phyloP scores from a whole-genome alignment of 2,113 vertebrate genomes.

The Gadus macrocephalus region DNA sequence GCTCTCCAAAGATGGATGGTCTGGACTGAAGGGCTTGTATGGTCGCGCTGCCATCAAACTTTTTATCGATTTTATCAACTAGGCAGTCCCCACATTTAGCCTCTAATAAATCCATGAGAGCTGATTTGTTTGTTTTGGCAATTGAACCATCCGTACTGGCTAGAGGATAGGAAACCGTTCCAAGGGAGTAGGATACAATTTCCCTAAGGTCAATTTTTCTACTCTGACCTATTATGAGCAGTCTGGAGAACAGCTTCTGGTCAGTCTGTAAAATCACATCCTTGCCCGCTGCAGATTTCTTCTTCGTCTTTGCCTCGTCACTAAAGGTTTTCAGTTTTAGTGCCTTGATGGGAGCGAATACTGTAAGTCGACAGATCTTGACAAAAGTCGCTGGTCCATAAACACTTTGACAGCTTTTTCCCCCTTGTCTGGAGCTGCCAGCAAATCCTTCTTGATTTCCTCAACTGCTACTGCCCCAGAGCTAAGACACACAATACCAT shows the following conservation, averaged over 20 bases:
- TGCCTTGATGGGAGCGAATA: too few relatives aligned
- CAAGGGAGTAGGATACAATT: slow-evolving; percentile 15
- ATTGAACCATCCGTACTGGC: slow-evolving; percentile 24
- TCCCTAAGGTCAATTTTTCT: slow-evolving; percentile 19
- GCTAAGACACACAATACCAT: slow-evolving; percentile 23
- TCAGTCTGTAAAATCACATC: too few relatives aligned
- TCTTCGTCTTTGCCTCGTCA: too few relatives aligned
- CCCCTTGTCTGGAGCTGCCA: slow-evolving; percentile 17
- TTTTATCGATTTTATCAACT: too few relatives aligned
- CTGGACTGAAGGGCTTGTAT: slow-evolving; percentile 23
- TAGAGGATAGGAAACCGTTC: slow-evolving; percentile 26
- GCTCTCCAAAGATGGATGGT: slow-evolving; percentile 29
- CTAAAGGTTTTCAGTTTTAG: too few relatives aligned
- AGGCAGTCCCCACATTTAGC: too few relatives aligned
- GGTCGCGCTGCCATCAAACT: slow-evolving; percentile 17
- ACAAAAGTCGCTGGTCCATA: too few relatives aligned
- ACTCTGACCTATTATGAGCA: slow-evolving; percentile 28
- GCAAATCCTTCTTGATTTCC: slow-evolving; percentile 21
- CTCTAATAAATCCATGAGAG: slow-evolving; percentile 17
- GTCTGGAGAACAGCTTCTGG: too few relatives aligned
- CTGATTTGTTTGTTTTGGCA: slow-evolving; percentile 19
- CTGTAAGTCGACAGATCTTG: too few relatives aligned
- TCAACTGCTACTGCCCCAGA: slow-evolving; percentile 25
- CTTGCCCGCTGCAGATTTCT: too few relatives aligned
- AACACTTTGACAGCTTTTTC: slow-evolving; percentile 16